Percentiles rank a stretch among this genome's conserved stretches.
phyloP scores from a whole-genome alignment of 1,140 invertebrate species.

The Doryteuthis pealeii region DNA sequence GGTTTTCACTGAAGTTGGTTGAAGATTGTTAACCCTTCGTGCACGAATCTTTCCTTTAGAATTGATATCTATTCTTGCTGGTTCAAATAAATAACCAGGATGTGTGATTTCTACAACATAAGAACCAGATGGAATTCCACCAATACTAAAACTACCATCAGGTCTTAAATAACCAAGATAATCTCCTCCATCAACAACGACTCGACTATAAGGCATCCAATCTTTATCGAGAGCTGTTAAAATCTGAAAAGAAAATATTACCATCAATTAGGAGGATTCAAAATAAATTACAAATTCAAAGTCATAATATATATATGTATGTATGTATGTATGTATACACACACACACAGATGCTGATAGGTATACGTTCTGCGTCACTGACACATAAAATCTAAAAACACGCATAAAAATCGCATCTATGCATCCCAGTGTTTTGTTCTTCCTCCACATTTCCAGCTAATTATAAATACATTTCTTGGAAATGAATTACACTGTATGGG shows the following conservation, averaged over 20 bases:
- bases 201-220: conserved; percentile 77
- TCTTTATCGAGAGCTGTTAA: conserved; percentile 62
- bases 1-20: conserved; percentile 72
- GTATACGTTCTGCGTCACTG: too few species aligned
- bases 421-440: too few species aligned
- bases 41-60: conserved; percentile 86
- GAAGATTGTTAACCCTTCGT: conserved; percentile 91
- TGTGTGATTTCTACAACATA: conserved; percentile 92
- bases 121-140: conserved; percentile 89
- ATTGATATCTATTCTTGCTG: conserved; percentile 54
- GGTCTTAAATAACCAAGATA: conserved; percentile 76
- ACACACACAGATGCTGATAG: too few species aligned
- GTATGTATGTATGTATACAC: too few species aligned
- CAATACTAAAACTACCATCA: conserved; percentile 90
- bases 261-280: too few species aligned
- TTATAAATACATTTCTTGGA: too few species aligned
- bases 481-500: too few species aligned
- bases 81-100: conserved; percentile 78
- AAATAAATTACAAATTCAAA: too few species aligned
- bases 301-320: too few species aligned
- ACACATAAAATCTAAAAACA: too few species aligned
- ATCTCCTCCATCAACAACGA: conserved; percentile 86
- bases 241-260: conserved; percentile 64
- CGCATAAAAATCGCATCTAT: too few species aligned
- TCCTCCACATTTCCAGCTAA: too few species aligned